Conservation (phyloP, 2,888 invertebrate species). For the Buathra laborator region DNA sequence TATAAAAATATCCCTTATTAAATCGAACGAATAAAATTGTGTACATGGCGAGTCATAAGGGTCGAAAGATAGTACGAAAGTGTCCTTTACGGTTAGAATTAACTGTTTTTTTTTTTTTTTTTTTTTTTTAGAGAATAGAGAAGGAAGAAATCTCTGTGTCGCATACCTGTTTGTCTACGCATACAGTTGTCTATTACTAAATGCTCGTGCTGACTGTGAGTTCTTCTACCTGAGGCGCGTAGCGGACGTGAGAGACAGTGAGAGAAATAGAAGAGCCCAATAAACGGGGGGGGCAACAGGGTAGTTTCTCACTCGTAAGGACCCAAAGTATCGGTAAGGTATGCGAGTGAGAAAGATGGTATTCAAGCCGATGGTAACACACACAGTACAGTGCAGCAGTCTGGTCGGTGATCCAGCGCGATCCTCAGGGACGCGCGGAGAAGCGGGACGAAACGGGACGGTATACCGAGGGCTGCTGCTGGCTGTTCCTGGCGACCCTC, state of each 20-base stretch:
- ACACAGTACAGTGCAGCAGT: conserved; percentile 47
- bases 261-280: conserved; percentile 54
- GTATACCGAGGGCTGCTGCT: conserved; percentile 45
- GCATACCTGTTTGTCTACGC: conserved; percentile 65
- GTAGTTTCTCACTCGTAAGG: conserved; percentile 60
- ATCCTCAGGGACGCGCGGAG: conserved; percentile 65
- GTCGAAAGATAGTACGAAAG: background rate
- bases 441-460: conserved; percentile 56
- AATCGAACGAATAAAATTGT: background rate
- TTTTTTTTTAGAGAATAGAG: conserved; percentile 15
- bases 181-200: conserved; percentile 27
- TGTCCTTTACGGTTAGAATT: background rate
- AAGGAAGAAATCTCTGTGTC: conserved; percentile 50
- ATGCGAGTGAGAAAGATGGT: conserved; percentile 21
- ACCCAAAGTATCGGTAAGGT: conserved; percentile 37
- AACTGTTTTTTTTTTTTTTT: conserved; percentile 6
- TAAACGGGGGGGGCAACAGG: conserved; percentile 60
- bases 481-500: conserved; percentile 73
- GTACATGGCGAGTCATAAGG: background rate
- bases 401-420: conserved; percentile 65
- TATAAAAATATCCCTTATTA: too few relatives aligned
- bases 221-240: conserved; percentile 57
- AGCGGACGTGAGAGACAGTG: conserved; percentile 44
- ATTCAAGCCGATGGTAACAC: background rate
- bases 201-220: conserved; percentile 43